These are phyloP conservation scores for Furcula furcula DNA, from an alignment of 2,888 invertebrate species.

Conservation along the genomic window DNA sequence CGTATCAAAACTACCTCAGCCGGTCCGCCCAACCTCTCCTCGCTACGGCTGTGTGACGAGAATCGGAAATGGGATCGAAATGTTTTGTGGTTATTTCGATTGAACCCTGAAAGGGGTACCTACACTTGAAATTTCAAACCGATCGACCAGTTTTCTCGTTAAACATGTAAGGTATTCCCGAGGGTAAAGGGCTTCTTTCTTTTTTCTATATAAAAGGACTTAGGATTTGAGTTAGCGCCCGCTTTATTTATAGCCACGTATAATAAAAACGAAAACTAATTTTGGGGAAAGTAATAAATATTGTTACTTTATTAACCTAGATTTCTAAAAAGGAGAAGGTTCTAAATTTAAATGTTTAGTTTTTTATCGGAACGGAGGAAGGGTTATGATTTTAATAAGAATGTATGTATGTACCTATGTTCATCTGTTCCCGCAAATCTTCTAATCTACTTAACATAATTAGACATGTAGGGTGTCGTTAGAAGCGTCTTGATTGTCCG, in stretches of 20 bases:
- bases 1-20: constrained; percentile 49
- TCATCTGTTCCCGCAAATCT: too few species aligned
- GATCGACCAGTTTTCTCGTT: constrained; percentile 55
- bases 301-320: constrained; percentile 17
- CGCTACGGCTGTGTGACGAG: constrained; percentile 69
- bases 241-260: constrained; percentile 33
- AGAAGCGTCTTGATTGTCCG: too few species aligned
- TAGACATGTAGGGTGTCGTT: too few species aligned
- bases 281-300: constrained; percentile 33
- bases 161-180: constrained; percentile 48
- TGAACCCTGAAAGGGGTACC: constrained; percentile 67
- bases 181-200: constrained; percentile 49
- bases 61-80: constrained; percentile 69
- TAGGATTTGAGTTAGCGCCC: constrained; percentile 36
- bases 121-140: constrained; percentile 63
- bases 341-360: too few species aligned
- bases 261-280: constrained; percentile 37
- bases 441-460: too few species aligned
- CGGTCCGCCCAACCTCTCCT: constrained; percentile 42
- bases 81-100: constrained; percentile 75
- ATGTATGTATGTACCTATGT: too few species aligned
- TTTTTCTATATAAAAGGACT: constrained; percentile 37
- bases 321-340: too few species aligned
- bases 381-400: too few species aligned
- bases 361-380: too few species aligned